Evolutionary conservation across 2,113 vertebrate species (phyloP), one percentile per base, ranked within the genome.

Genomic region (Prunella himalayana): DNA sequence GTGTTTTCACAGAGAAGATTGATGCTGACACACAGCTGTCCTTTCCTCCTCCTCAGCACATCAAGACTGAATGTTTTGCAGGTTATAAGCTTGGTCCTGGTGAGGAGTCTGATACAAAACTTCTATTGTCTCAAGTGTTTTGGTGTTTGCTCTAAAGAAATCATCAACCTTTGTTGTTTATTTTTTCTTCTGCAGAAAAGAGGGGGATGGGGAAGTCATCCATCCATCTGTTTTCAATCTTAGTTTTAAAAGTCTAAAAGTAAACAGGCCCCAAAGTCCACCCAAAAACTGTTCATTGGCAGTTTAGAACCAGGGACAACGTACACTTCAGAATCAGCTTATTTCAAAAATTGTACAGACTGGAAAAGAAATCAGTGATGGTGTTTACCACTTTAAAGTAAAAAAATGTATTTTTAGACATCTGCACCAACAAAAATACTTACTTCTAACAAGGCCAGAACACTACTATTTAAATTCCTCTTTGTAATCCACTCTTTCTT

Each of bases 151-250:
- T 96, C 84, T 90, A 90, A 97, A 97, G 91, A 85, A 91, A 97
- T 95, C 54, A 86, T 94, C 86, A 91, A 86, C 51, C 88, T 96
- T 94, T 1, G 0, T 12, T 97, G 94, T 97, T 98, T 97, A 86
- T 97, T 97, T 97, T 97, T 96, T 30, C 53, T 97, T 93, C 72
- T 92, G 73, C 53, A 88, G 61, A 69, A 84, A 82, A 39, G 7
- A 68, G 51, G 27, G 30, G 39, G 42, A 9, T 45, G 31, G 35
- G 41, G 75, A 83, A 59, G 31, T 66, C 23, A 45, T 65, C 70
- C 53, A 50, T 92, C 84, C 95, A 97, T 97, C 96, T 97, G 96
- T 94, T 98, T 96, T 84, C 88, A 97, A 95, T 96, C 81, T 71
- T 81, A 66, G 54, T 80, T 92, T 96, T 95, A 94, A 95, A 96